Evolutionary conservation across 2,797 vertebrate genomes (phyloP).

Genomic region (Fratercula arctica): DNA sequence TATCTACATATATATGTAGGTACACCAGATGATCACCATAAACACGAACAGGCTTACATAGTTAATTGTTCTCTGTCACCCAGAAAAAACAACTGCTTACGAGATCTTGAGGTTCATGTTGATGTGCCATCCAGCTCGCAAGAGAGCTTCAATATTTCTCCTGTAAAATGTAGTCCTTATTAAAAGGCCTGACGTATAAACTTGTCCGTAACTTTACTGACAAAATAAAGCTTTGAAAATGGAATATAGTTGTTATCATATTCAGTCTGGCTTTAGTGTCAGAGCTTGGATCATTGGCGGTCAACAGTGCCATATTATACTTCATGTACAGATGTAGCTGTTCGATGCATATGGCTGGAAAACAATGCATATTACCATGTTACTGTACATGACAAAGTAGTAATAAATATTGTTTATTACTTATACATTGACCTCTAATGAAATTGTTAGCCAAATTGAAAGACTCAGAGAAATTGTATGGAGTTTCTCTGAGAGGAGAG

Average conservation of each 20-base stretch:
- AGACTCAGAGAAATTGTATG: not conserved
- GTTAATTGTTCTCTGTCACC: not conserved
- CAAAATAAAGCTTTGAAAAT: not conserved
- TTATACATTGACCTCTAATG: not conserved
- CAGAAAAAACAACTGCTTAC: not conserved
- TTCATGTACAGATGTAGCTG: not conserved
- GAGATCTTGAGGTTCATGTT: not conserved
- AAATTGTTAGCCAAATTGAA: not conserved
- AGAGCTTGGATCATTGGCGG: not conserved
- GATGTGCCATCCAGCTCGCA: not conserved
- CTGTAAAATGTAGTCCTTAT: not conserved
- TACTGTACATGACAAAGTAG: not conserved
- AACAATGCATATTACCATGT: not conserved
- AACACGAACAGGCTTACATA: not conserved
- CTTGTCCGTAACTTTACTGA: not conserved
- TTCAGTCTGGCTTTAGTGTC: not conserved
- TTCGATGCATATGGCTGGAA: not conserved
- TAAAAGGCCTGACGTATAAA: not conserved
- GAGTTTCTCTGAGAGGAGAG: too few species aligned
- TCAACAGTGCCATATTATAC: not conserved
- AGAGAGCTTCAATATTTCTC: not conserved
- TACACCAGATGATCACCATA: not conserved
- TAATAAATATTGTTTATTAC: not conserved
- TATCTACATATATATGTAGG: not conserved
- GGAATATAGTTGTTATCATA: not conserved